Evolutionary conservation across 1,140 invertebrate genomes (phyloP).

Genomic region (Argopecten irradians): DNA sequence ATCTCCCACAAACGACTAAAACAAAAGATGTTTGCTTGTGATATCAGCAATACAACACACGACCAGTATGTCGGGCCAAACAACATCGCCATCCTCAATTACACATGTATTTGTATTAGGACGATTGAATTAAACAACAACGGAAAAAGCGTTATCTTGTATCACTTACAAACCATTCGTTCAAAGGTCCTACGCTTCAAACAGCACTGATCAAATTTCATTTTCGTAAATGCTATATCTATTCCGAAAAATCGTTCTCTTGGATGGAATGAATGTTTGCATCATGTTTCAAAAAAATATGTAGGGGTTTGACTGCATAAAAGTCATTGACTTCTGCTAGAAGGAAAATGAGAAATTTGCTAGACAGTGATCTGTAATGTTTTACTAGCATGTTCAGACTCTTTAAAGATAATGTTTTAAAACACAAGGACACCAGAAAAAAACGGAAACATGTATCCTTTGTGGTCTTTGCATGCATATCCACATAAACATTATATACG

Average conservation of each 20-base stretch:
- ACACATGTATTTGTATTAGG: neutral
- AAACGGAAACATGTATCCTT: conserved; percentile 13
- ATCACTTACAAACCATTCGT: neutral
- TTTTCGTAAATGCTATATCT: neutral
- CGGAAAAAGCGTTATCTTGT: neutral
- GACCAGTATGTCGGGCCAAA: too few relatives aligned
- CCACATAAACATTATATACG: neutral
- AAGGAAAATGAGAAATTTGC: neutral
- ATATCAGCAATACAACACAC: too few relatives aligned
- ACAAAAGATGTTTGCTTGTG: too few relatives aligned
- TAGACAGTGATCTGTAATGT: neutral
- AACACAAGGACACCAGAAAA: neutral
- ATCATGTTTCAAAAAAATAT: neutral
- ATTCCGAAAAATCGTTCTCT: too few relatives aligned
- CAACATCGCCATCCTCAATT: neutral
- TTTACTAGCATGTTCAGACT: neutral
- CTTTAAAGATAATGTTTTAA: neutral
- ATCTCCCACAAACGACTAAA: too few relatives aligned
- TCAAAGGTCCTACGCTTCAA: neutral
- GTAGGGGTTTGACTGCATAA: neutral
- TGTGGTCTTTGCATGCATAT: neutral
- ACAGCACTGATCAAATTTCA: neutral
- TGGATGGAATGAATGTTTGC: too few relatives aligned
- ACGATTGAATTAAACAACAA: neutral
- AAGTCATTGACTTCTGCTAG: neutral